phyloP scores from a whole-genome alignment of 1,140 invertebrate genomes.

The Drosophila navojoa region DNA sequence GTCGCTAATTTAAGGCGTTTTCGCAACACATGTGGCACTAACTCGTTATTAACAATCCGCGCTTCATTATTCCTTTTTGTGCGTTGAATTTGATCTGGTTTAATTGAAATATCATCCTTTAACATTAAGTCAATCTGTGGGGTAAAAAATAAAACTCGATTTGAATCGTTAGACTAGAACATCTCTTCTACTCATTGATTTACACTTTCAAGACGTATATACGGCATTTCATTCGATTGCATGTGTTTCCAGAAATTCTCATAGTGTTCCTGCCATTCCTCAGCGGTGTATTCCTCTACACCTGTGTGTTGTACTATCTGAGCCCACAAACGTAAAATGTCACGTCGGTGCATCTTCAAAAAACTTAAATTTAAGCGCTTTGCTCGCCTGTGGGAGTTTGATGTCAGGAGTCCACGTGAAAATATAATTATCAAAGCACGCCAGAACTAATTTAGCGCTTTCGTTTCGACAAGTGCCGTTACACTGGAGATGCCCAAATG shows the following conservation, averaged over 20 bases:
- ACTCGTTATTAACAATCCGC: background rate
- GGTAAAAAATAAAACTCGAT: background rate
- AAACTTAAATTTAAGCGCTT: background rate
- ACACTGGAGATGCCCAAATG: slow-evolving; percentile 2
- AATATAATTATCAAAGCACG: background rate
- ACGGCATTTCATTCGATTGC: slow-evolving; percentile 1
- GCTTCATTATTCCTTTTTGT: background rate
- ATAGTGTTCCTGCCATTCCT: slow-evolving; percentile 23
- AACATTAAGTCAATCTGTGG: background rate
- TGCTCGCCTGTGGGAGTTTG: too few species aligned
- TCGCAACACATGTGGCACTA: background rate
- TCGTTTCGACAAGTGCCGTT: slow-evolving; percentile 31
- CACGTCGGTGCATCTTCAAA: slow-evolving; percentile 12
- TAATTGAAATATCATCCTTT: background rate
- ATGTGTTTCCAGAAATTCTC: slow-evolving; percentile 19
- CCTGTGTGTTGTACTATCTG: slow-evolving; percentile 24
- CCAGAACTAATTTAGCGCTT: background rate
- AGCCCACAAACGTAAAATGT: slow-evolving; percentile 19
- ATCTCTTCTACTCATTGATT: background rate
- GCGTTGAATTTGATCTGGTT: background rate
- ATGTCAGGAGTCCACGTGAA: slow-evolving; percentile 1
- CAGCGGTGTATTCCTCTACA: slow-evolving; percentile 3
- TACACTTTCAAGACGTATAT: slow-evolving; percentile 13
- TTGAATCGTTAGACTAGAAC: background rate
- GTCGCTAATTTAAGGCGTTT: background rate